A percentile compares a stretch with the other conserved stretches of the same genome.
Evolutionary conservation across 2,113 vertebrate genomes (phyloP).

Genomic region (Atractosteus spatula): DNA sequence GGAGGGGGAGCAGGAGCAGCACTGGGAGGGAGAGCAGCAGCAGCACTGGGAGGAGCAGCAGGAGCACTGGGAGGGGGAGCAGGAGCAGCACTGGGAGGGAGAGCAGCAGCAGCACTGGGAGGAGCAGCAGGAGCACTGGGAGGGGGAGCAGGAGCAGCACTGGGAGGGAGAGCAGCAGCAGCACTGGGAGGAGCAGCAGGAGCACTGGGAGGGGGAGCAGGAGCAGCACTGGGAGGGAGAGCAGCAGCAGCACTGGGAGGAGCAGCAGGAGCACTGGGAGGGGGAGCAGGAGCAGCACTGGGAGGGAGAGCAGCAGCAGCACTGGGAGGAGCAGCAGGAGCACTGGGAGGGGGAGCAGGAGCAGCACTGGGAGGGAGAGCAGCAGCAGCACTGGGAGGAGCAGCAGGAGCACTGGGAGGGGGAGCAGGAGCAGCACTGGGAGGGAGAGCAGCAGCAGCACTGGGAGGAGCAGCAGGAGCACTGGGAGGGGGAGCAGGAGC

Average conservation of each 20-base stretch:
- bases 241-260: slow-evolving; percentile 68
- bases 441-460: slow-evolving; percentile 36
- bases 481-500: slow-evolving; percentile 52
- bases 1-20: too few species aligned
- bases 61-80: slow-evolving; percentile 55
- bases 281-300: slow-evolving; percentile 77
- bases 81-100: slow-evolving; percentile 92
- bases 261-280: slow-evolving; percentile 76
- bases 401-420: too few species aligned
- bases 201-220: too few species aligned
- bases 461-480: slow-evolving; percentile 88
- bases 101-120: too few species aligned
- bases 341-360: slow-evolving; percentile 95
- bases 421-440: too few species aligned
- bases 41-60: slow-evolving; percentile 81
- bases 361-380: slow-evolving; percentile 79
- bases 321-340: slow-evolving; percentile 83
- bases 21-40: slow-evolving; percentile 26
- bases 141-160: slow-evolving; percentile 92
- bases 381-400: slow-evolving; percentile 44
- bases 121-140: slow-evolving; percentile 87
- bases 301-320: too few species aligned
- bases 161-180: slow-evolving; percentile 65
- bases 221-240: too few species aligned
- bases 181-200: slow-evolving; percentile 47